phyloP scores from a whole-genome alignment of 1,140 invertebrate genomes.

The Scaptomyza hsui region DNA sequence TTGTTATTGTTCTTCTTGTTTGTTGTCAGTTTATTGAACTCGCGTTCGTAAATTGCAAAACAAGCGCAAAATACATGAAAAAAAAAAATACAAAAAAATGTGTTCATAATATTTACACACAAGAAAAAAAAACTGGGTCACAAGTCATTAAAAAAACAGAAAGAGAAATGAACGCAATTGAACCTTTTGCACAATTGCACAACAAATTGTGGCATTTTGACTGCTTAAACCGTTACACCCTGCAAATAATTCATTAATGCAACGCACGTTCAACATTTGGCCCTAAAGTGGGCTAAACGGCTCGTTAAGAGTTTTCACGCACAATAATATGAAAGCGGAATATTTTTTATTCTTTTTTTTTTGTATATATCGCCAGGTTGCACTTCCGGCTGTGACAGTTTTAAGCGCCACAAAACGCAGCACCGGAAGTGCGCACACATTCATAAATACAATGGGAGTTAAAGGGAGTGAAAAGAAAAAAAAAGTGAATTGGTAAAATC shows the following conservation, averaged over 20 bases:
- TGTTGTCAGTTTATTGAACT: constrained; percentile 67
- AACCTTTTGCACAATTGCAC: constrained; percentile 55
- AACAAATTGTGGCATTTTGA: constrained; percentile 51
- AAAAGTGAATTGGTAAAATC: constrained; percentile 17
- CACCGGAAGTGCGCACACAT: constrained; percentile 63
- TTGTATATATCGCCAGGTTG: constrained; percentile 71
- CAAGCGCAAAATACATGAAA: constrained; percentile 46
- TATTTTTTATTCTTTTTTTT: not conserved
- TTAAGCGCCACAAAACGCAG: constrained; percentile 52
- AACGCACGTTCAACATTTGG: constrained; percentile 47
- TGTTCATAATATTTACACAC: constrained; percentile 3
- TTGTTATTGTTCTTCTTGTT: constrained; percentile 30
- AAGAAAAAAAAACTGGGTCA: constrained; percentile 43
- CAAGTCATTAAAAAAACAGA: constrained; percentile 61
- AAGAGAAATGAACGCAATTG: constrained; percentile 8
- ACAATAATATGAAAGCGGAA: constrained; percentile 40
- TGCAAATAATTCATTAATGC: constrained; percentile 61
- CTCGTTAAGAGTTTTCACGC: constrained; percentile 62
- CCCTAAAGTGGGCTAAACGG: constrained; percentile 66
- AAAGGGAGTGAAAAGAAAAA: not conserved
- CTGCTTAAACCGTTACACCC: constrained; percentile 39
- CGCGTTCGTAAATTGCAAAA: constrained; percentile 57
- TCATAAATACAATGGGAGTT: constrained; percentile 20
- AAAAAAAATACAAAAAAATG: constrained; percentile 11
- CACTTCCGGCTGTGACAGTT: constrained; percentile 76